Base-by-base conservation (phyloP, 2,113 vertebrate genomes). In the Otocyon megalotis region DNA sequence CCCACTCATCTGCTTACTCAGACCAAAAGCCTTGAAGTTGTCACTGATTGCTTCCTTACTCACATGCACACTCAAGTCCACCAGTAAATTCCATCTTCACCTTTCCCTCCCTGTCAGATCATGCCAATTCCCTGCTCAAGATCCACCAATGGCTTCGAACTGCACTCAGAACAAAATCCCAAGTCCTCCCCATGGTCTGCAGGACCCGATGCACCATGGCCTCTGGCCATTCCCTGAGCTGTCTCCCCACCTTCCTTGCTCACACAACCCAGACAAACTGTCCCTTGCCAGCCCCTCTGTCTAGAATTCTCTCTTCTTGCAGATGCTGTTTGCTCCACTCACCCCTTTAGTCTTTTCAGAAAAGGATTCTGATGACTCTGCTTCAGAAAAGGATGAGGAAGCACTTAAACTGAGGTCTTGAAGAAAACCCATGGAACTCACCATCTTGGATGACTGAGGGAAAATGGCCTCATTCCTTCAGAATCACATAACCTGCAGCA, bases 11-110 rank as follows among this genome's bases (percentile, higher is more conserved):
- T 54, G 54, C 32, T 65, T 86, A 72, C 80, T 86, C 81, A 67
- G 19, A 63, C 58, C 53, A 53, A 72, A 69, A 84, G 17, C 62
- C 71, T 79, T 54, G 1, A 65, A 56, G 17, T 54, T 54, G 22
- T 83, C 43, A 48, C 14, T 12, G 50, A 43, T 24, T 63, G 24
- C 54, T 65, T 35, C 48, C 63, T 54, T 81, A 26, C 30, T 35
- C 53, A 24, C 14, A 60, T 16, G 28, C 43, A 48, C 53, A 48
- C 76, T 72, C 62, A 26, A 26, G 37, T 10, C 54, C 15, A 7
- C 19, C 71, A 81, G n/a, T n/a, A 76, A 83, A 92, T 77, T 43
- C 63, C 65, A 53, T 43, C 74, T 93, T 76, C 16, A 63, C 24
- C 35, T 77, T 74, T 24, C 48, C 43, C 5, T 60, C 50, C 35